A percentile compares a stretch with the other conserved stretches of the same genome.
phyloP scores from a whole-genome alignment of 2,888 invertebrate genomes.

The Dynastes tityus region DNA sequence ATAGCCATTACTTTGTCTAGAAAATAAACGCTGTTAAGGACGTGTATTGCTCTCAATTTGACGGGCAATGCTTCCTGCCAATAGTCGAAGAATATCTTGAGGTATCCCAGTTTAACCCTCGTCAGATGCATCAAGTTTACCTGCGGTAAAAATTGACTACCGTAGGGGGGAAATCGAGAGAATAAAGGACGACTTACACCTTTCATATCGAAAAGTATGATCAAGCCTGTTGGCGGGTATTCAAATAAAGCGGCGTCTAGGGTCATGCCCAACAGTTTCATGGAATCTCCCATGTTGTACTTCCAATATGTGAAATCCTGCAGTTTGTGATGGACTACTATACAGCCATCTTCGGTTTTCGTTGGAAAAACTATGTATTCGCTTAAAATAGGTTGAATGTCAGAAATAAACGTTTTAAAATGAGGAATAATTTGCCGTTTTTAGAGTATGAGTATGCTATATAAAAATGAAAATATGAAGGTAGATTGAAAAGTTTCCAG shows the following conservation, averaged over 20 bases:
- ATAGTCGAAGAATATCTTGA: conserved; percentile 79
- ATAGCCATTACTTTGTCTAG: conserved; percentile 71
- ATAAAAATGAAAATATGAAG: too few species aligned
- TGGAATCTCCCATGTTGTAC: conserved; percentile 75
- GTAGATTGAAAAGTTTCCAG: too few species aligned
- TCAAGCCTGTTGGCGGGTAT: conserved; percentile 77
- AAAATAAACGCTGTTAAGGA: conserved; percentile 75
- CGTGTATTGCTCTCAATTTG: conserved; percentile 78
- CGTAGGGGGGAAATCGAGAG: too few species aligned
- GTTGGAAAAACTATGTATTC: conserved; percentile 75
- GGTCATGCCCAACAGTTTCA: conserved; percentile 71
- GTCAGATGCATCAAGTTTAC: conserved; percentile 62
- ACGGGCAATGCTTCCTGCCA: conserved; percentile 81
- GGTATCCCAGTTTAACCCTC: conserved; percentile 60
- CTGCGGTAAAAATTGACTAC: conserved; percentile 40
- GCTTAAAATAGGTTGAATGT: conserved; percentile 65
- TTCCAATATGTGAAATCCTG: conserved; percentile 74
- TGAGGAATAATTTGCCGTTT: too few species aligned
- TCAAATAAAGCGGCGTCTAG: conserved; percentile 73
- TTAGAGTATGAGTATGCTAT: too few species aligned
- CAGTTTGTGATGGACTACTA: conserved; percentile 77
- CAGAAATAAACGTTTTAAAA: too few species aligned
- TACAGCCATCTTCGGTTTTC: conserved; percentile 75
- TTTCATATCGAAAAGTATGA: conserved; percentile 80
- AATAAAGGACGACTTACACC: conserved; percentile 72